Conservation (phyloP, 2,113 vertebrate genomes). For the Azemiops feae region DNA sequence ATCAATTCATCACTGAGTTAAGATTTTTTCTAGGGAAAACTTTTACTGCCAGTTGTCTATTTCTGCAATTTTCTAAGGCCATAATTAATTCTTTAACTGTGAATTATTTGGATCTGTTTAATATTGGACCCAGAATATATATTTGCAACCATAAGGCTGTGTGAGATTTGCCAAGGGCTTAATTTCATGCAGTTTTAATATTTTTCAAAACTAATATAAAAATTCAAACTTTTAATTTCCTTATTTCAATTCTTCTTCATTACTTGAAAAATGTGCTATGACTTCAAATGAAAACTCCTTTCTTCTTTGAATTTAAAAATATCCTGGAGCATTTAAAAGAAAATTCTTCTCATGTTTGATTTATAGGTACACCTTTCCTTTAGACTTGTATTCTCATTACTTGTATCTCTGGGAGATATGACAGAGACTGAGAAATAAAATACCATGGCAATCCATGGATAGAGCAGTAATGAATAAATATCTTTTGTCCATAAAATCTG, state of each 20-base stretch:
- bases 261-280: background rate
- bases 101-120: background rate
- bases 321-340: background rate
- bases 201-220: background rate
- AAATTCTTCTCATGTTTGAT: background rate
- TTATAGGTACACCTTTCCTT: background rate
- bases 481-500: slow-evolving; percentile 37
- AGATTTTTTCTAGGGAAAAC: background rate
- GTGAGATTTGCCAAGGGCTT: background rate
- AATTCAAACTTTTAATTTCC: background rate
- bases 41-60: background rate
- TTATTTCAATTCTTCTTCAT: background rate
- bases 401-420: slow-evolving; percentile 7
- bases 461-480: slow-evolving; percentile 26
- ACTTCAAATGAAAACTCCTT: background rate
- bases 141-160: background rate
- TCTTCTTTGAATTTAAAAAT: slow-evolving; percentile 6
- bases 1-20: background rate
- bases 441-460: slow-evolving; percentile 28
- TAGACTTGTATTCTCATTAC: background rate
- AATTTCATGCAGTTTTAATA: background rate
- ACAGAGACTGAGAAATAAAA: slow-evolving; percentile 31
- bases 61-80: background rate
- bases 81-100: background rate
- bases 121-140: background rate